Percentiles rank a stretch among this genome's conserved stretches.
These are phyloP conservation scores for Amphilophus citrinellus DNA, from an alignment of 2,113 vertebrate genomes.

Conservation along the genomic window DNA sequence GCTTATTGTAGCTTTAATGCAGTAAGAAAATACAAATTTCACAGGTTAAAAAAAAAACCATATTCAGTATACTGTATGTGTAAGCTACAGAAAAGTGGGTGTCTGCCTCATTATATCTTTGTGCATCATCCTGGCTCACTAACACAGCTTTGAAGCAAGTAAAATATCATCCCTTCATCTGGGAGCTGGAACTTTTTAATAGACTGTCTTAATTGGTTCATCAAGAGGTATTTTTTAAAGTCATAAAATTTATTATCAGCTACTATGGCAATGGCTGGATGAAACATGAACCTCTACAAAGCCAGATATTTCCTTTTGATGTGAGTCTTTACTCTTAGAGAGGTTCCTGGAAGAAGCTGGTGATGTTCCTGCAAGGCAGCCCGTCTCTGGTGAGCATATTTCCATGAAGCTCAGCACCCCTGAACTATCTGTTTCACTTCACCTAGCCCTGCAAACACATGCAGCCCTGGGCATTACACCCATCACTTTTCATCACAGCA, in stretches of 20 bases:
- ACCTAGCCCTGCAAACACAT: constrained; percentile 50
- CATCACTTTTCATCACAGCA: constrained; percentile 71
- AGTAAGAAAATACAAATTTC: neutral
- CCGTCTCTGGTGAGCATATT: constrained; percentile 32
- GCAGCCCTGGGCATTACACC: constrained; percentile 50
- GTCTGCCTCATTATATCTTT: neutral
- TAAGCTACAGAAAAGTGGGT: neutral
- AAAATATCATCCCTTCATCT: neutral
- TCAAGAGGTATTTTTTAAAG: neutral
- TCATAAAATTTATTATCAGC: neutral
- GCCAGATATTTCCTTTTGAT: constrained; percentile 17
- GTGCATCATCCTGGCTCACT: neutral
- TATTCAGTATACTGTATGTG: neutral
- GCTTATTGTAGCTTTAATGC: neutral
- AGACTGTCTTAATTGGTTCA: neutral
- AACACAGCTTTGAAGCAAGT: neutral
- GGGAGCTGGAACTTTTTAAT: neutral
- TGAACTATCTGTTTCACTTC: constrained; percentile 67
- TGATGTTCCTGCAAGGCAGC: constrained; percentile 13
- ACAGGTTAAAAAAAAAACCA: neutral
- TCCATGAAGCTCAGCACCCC: constrained; percentile 47
- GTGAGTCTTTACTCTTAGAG: constrained; percentile 12
- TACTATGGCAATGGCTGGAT: neutral
- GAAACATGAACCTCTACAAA: neutral
- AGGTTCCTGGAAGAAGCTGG: constrained; percentile 9